phyloP scores from a whole-genome alignment of 2,113 vertebrate genomes.

The Tenebrosternarchus preto region DNA sequence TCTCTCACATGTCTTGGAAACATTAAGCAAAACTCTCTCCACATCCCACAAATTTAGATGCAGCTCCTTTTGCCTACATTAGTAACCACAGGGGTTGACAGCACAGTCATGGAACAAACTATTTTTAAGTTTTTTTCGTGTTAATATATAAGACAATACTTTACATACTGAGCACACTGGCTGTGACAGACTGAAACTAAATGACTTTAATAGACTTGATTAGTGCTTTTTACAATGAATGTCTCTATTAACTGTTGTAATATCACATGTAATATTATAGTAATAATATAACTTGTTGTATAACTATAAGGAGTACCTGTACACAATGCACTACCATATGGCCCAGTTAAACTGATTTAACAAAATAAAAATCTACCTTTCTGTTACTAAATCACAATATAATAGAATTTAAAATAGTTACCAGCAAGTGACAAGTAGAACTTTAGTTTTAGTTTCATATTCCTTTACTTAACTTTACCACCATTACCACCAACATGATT shows the following conservation, averaged over 20 bases:
- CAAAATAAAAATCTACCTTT: background rate
- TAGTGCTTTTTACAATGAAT: background rate
- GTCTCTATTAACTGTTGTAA: no score
- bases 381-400: conserved; percentile 41
- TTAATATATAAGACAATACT: no score
- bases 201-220: no score
- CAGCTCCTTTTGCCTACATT: no score
- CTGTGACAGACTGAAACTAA: no score
- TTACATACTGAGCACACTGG: no score
- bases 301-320: no score
- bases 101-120: background rate
- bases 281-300: no score
- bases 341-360: no score
- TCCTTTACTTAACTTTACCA: conserved; percentile 1
- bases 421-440: conserved; percentile 58
- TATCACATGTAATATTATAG: background rate
- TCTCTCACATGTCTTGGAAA: background rate
- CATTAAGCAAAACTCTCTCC: background rate
- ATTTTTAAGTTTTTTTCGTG: background rate
- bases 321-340: no score
- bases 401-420: conserved; percentile 75
- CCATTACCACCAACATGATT: background rate
- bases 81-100: no score
- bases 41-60: background rate
- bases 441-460: conserved; percentile 70